Evolutionary conservation across 2,888 invertebrate genomes (phyloP).

Genomic region (Yponomeuta evonymella): DNA sequence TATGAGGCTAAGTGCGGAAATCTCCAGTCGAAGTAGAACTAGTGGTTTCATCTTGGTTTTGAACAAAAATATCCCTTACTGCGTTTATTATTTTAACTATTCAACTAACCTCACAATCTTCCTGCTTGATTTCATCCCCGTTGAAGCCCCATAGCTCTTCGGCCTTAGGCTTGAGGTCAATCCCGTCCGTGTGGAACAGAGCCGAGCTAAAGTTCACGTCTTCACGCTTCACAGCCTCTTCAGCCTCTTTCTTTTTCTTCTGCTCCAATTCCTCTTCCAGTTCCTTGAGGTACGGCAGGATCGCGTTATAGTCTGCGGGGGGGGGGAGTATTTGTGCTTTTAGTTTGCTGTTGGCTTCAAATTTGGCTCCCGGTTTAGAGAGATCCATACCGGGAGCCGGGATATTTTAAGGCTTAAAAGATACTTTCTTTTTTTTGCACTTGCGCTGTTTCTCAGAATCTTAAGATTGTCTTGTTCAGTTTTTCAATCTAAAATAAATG

Average conservation of each 20-base stretch:
- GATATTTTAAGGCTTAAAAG: no score
- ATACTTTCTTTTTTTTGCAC: no score
- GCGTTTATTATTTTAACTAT: no score
- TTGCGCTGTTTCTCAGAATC: no score
- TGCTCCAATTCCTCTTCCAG: conserved; percentile 50
- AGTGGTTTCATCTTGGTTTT: no score
- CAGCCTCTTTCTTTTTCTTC: conserved; percentile 27
- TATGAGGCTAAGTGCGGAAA: no score
- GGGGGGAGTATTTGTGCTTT: not conserved
- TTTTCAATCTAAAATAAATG: no score
- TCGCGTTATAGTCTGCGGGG: conserved; percentile 59
- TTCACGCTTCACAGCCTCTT: conserved; percentile 21
- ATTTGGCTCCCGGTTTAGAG: no score
- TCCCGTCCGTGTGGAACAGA: not conserved
- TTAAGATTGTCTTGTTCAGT: no score
- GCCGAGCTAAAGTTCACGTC: not conserved
- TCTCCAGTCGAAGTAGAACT: no score
- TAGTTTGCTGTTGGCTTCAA: not conserved
- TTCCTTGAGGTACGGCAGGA: conserved; percentile 62
- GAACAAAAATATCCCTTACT: no score
- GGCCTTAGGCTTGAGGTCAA: conserved; percentile 4
- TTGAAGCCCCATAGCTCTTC: conserved; percentile 4
- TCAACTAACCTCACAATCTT: not conserved
- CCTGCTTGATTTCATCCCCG: not conserved
- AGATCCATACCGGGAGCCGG: no score